Percentiles rank a stretch among this genome's conserved stretches.
Evolutionary conservation across 2,888 invertebrate genomes (phyloP).

Genomic region (Eueremaeus valkanovi): DNA sequence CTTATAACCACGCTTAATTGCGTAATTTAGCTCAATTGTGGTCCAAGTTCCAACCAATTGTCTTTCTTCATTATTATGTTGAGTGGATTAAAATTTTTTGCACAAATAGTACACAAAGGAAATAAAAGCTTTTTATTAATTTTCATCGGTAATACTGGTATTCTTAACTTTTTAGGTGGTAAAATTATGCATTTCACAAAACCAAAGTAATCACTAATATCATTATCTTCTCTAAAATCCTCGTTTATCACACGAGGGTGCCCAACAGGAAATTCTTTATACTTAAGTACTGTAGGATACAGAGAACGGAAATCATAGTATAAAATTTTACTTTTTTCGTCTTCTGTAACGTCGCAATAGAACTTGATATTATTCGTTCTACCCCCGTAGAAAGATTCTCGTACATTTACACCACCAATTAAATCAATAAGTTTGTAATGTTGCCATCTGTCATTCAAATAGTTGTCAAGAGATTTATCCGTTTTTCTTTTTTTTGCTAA

Average conservation of each 20-base stretch:
- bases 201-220: slow-evolving; percentile 49
- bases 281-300: slow-evolving; percentile 49
- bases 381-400: slow-evolving; percentile 49
- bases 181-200: slow-evolving; percentile 48
- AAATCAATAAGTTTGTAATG: not conserved
- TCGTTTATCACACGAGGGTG: slow-evolving; percentile 44
- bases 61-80: slow-evolving; percentile 45
- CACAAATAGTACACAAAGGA: slow-evolving; percentile 48
- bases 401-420: slow-evolving; percentile 42
- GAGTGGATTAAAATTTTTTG: slow-evolving; percentile 35
- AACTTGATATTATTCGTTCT: slow-evolving; percentile 48
- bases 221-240: no score
- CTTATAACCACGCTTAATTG: slow-evolving; percentile 47
- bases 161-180: slow-evolving; percentile 48
- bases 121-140: slow-evolving; percentile 47
- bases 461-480: not conserved
- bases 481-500: slow-evolving; percentile 40
- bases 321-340: slow-evolving; percentile 44
- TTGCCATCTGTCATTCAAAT: not conserved
- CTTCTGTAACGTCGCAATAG: slow-evolving; percentile 43
- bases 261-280: slow-evolving; percentile 47
- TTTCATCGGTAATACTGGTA: slow-evolving; percentile 48
- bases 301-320: slow-evolving; percentile 48
- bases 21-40: slow-evolving; percentile 48
- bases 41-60: slow-evolving; percentile 48